These are phyloP conservation scores for Pardalotus punctatus DNA, from an alignment of 2,113 vertebrate genomes.

Conservation along the genomic window DNA sequence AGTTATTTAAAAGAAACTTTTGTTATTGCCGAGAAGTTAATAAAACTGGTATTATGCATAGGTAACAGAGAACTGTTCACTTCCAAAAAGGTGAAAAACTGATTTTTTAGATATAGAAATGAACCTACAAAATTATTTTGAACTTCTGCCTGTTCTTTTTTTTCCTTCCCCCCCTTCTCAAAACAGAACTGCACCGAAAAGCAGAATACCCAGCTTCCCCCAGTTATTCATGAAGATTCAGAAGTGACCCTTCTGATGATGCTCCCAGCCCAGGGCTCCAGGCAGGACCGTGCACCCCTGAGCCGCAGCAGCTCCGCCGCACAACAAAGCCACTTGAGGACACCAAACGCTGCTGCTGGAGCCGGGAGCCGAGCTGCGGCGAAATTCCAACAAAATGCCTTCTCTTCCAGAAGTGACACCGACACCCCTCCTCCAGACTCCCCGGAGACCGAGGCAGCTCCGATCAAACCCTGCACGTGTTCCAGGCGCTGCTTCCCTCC, in stretches of 20 bases:
- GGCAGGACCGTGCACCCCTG: not conserved
- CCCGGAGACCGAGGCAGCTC: not conserved
- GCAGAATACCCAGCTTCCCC: not conserved
- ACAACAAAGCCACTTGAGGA: constrained; percentile 16
- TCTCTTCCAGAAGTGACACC: constrained; percentile 20
- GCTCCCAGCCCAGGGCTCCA: too few relatives aligned
- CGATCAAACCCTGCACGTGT: not conserved
- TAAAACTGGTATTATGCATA: not conserved
- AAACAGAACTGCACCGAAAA: not conserved
- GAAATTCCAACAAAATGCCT: constrained; percentile 10
- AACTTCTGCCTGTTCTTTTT: not conserved
- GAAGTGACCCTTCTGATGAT: too few relatives aligned
- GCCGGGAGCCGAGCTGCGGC: not conserved
- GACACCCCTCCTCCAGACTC: not conserved
- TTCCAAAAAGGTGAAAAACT: not conserved
- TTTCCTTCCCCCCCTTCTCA: not conserved
- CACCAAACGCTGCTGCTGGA: not conserved
- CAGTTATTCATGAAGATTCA: not conserved
- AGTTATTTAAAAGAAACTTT: not conserved
- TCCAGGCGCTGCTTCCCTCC: not conserved
- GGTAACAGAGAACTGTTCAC: not conserved
- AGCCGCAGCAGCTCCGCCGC: not conserved
- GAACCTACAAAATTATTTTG: not conserved
- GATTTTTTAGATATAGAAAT: not conserved
- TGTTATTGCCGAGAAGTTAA: not conserved